Conservation (phyloP, 2,888 invertebrate genomes). For the Gymnocheta viridis region DNA sequence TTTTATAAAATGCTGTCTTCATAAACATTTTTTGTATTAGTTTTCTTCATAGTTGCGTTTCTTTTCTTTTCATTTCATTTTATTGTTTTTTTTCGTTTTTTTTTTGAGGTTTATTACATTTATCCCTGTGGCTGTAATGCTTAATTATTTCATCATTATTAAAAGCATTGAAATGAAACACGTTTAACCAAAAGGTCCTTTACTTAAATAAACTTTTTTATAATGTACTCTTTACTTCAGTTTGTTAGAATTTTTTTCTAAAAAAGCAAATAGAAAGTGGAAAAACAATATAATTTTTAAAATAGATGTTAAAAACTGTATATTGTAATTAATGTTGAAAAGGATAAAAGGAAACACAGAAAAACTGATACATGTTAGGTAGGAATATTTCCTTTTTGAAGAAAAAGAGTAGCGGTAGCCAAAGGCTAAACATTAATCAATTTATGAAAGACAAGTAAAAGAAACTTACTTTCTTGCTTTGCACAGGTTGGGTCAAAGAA, state of each 20-base stretch:
- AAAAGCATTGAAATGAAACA: slow-evolving; percentile 66
- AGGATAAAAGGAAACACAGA: slow-evolving; percentile 5
- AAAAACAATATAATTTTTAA: slow-evolving; percentile 4
- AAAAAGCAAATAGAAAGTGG: not conserved
- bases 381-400: not conserved
- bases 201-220: slow-evolving; percentile 55
- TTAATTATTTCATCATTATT: slow-evolving; percentile 70
- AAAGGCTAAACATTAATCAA: slow-evolving; percentile 48
- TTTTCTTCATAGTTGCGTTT: not conserved
- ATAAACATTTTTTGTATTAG: too few relatives aligned
- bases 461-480: not conserved
- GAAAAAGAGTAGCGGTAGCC: slow-evolving; percentile 17
- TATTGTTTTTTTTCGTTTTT: slow-evolving; percentile 17
- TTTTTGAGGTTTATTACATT: slow-evolving; percentile 57
- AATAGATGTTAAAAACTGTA: slow-evolving; percentile 31
- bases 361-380: not conserved
- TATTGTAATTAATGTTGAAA: slow-evolving; percentile 46
- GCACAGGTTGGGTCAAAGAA: not conserved
- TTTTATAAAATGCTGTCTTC: slow-evolving; percentile 7
- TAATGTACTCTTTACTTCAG: not conserved
- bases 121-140: slow-evolving; percentile 65
- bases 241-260: not conserved
- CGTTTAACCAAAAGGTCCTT: slow-evolving; percentile 63
- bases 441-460: slow-evolving; percentile 27
- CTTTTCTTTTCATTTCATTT: slow-evolving; percentile 4